phyloP scores from a whole-genome alignment of 2,888 invertebrate genomes.

The Serripes groenlandicus region DNA sequence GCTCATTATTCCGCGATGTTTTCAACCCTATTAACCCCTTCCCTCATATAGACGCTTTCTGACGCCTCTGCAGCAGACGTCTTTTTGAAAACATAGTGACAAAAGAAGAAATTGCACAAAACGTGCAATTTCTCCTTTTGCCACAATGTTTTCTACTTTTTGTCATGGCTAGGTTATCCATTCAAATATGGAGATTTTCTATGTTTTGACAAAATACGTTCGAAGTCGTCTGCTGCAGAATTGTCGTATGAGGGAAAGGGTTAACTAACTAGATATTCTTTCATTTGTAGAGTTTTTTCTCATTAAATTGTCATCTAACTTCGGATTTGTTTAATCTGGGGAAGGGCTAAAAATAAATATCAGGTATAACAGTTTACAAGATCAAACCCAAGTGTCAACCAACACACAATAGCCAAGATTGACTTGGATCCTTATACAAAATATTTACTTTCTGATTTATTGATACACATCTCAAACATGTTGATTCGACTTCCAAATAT shows the following conservation, averaged over 20 bases:
- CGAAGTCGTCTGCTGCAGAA: too few species aligned
- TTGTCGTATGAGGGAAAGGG: too few species aligned
- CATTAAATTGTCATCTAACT: too few species aligned
- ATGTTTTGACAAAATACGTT: too few species aligned
- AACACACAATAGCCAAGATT: background rate
- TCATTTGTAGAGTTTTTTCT: too few species aligned
- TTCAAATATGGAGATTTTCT: too few species aligned
- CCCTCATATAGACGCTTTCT: background rate
- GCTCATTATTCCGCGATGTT: too few species aligned
- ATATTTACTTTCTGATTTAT: slow-evolving; percentile 5
- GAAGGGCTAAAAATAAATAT: too few species aligned
- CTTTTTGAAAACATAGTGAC: background rate
- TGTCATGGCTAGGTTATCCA: too few species aligned
- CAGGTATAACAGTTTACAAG: too few species aligned
- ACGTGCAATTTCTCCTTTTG: slow-evolving; percentile 7
- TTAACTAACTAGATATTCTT: too few species aligned
- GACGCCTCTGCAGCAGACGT: background rate
- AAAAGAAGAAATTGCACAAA: background rate
- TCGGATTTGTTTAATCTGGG: too few species aligned
- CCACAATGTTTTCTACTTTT: background rate
- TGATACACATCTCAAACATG: slow-evolving; percentile 5
- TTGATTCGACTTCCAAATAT: slow-evolving; percentile 12
- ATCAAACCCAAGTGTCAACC: background rate
- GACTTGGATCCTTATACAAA: slow-evolving; percentile 3
- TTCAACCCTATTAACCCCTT: background rate